Base-by-base conservation (phyloP, 2,888 invertebrate species). In the Spilosoma lubricipeda region DNA sequence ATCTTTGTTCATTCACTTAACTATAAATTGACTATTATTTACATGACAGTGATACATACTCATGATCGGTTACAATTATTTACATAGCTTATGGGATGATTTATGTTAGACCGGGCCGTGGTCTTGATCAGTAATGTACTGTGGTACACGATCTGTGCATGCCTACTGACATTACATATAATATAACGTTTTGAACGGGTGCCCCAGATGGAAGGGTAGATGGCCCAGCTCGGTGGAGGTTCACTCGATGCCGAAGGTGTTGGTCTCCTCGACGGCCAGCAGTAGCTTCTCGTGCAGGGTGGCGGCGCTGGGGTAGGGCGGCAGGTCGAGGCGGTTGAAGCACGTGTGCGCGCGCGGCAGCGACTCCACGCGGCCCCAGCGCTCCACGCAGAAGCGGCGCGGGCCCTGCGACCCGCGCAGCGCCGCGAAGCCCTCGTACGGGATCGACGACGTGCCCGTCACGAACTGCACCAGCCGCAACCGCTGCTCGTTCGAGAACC, bases 401-500 rank as follows among this genome's bases (percentile, higher is more conserved):
- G 99, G 99, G 1, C 99, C 99, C 67, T 99, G 99, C 13, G 99
- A 99, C 73, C 99, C 99, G 65, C 99, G 96, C 74, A 99, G 95
- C 4, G 99, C 99, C 0, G 99, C 96, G 95, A 99, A 99, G 2
- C 99, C 99, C 92, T 99, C 99, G 93, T 99, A 99, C 0, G 99
- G 99, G 87, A 99, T 98, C 87, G 99, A 99, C 0, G 99, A 99
- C 0, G 99, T 99, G 66, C 99, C 99, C 15, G 99, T 99, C 78
- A 99, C 99, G 95, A 99, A 99, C 94, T 99, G 99, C 56, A 99
- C 96, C 76, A 99, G 96, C 66, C 99, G 97, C 33, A 99, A 96
- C 23, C 99, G 97, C 88, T 99, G 98, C 92, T 99, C 99, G 93
- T 99, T 99, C 78, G 98, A 98, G 92, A 99, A 99, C 89, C 98